Conservation (phyloP, 2,888 invertebrate genomes). For the Uloborus plumipes region DNA sequence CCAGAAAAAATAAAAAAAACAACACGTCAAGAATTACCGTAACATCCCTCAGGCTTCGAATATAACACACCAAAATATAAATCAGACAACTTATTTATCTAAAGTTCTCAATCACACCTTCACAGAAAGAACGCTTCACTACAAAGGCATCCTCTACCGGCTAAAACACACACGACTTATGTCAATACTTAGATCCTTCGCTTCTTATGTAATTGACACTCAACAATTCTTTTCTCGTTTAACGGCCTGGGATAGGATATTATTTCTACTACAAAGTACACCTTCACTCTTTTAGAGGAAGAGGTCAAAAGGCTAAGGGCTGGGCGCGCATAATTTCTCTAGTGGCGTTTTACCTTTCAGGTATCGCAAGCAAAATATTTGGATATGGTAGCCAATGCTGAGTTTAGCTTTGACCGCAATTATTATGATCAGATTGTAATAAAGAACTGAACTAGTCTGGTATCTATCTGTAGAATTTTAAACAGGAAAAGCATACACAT, state of each 20-base stretch:
- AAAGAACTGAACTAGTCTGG: no score
- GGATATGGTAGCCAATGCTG: constrained; percentile 17
- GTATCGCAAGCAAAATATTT: constrained; percentile 37
- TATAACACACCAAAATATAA: constrained; percentile 8
- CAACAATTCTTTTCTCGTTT: constrained; percentile 28
- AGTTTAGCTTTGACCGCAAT: not conserved
- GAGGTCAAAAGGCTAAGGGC: constrained; percentile 39
- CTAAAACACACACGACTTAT: constrained; percentile 46
- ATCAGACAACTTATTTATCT: constrained; percentile 34
- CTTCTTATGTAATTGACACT: constrained; percentile 54
- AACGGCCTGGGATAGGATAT: not conserved
- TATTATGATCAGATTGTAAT: not conserved
- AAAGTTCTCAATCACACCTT: constrained; percentile 21
- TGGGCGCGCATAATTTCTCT: constrained; percentile 16
- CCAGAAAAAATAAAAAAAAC: constrained; percentile 8
- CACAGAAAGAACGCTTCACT: not conserved
- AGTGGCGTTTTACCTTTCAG: constrained; percentile 6
- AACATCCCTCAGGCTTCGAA: not conserved
- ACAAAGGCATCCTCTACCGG: not conserved
- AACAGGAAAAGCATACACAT: no score
- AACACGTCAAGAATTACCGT: not conserved
- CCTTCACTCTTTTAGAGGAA: constrained; percentile 33
- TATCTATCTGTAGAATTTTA: no score
- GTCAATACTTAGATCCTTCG: constrained; percentile 46
- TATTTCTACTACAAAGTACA: not conserved